A percentile compares a stretch with the other conserved stretches of the same genome.
These are phyloP conservation scores for Plectropomus leopardus DNA, from an alignment of 2,113 vertebrate genomes.

Conservation along the genomic window DNA sequence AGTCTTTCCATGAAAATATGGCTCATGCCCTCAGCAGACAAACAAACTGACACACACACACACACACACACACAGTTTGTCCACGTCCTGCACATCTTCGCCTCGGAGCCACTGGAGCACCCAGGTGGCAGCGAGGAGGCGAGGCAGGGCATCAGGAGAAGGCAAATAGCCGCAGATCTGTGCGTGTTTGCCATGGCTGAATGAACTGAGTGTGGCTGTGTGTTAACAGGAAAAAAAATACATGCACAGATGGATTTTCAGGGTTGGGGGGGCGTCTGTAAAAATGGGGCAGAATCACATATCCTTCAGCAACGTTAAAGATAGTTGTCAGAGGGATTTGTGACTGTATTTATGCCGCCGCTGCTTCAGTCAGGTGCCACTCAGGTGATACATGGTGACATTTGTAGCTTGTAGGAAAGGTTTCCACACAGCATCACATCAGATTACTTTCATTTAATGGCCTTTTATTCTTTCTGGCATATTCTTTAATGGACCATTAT, in stretches of 20 bases:
- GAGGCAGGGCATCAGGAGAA: conserved; percentile 63
- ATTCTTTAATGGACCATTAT: background rate
- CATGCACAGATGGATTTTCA: conserved; percentile 82
- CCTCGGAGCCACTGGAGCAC: conserved; percentile 78
- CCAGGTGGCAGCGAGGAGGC: conserved; percentile 81
- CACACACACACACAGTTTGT: conserved; percentile 28
- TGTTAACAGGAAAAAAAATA: conserved; percentile 65
- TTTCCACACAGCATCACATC: background rate
- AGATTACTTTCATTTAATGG: background rate
- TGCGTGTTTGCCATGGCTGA: conserved; percentile 75
- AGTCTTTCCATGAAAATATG: conserved; percentile 63
- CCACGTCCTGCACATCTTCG: conserved; percentile 68
- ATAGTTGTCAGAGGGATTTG: conserved; percentile 10
- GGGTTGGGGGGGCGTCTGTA: conserved; percentile 24
- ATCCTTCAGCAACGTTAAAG: conserved; percentile 54
- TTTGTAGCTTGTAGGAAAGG: background rate
- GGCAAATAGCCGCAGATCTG: conserved; percentile 55
- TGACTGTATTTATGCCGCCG: background rate
- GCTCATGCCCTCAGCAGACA: conserved; percentile 69
- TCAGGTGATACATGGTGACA: conserved; percentile 56
- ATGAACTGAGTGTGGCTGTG: conserved; percentile 67
- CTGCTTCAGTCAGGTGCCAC: conserved; percentile 46
- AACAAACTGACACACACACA: conserved; percentile 45
- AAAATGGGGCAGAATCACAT: conserved; percentile 38
- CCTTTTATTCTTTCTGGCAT: background rate